Conservation (phyloP, 2,113 vertebrate genomes). For the Callionymus lyra region DNA sequence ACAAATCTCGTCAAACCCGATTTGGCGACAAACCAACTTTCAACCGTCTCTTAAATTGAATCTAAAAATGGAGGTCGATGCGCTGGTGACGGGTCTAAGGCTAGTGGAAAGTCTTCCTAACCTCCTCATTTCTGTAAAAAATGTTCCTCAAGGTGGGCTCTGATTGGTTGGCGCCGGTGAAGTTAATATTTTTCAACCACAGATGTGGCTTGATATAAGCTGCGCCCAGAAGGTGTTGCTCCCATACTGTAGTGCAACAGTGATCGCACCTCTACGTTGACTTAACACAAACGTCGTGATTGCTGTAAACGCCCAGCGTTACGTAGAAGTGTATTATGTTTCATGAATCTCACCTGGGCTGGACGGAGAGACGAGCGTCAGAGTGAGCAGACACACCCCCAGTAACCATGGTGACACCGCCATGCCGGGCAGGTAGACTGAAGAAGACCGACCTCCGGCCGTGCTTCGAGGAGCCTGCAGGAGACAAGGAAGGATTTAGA, state of each 20-base stretch:
- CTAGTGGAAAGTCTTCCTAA: too few species aligned
- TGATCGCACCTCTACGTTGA: background rate
- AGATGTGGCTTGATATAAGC: too few species aligned
- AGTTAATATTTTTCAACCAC: too few species aligned
- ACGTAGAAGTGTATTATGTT: background rate
- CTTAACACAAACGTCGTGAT: background rate
- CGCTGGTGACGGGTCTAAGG: too few species aligned
- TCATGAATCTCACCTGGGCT: slow-evolving; percentile 55
- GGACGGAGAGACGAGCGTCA: slow-evolving; percentile 55
- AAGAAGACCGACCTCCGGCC: slow-evolving; percentile 47
- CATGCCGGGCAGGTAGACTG: slow-evolving; percentile 57
- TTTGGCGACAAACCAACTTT: too few species aligned
- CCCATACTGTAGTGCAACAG: too few species aligned
- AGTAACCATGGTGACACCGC: slow-evolving; percentile 59
- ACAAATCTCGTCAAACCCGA: too few species aligned
- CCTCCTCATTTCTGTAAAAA: slow-evolving; percentile 6
- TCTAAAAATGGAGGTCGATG: too few species aligned
- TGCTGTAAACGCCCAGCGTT: too few species aligned
- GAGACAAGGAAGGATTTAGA: slow-evolving; percentile 20
- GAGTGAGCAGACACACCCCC: slow-evolving; percentile 49
- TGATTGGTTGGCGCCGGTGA: slow-evolving; percentile 1
- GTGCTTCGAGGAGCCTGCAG: slow-evolving; percentile 50
- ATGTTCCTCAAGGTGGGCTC: slow-evolving; percentile 10
- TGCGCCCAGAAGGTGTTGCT: too few species aligned
- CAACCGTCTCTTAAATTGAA: too few species aligned